Percentiles rank a stretch among this genome's conserved stretches.
phyloP scores from a whole-genome alignment of 2,888 invertebrate genomes.

The Nudaria mundana region DNA sequence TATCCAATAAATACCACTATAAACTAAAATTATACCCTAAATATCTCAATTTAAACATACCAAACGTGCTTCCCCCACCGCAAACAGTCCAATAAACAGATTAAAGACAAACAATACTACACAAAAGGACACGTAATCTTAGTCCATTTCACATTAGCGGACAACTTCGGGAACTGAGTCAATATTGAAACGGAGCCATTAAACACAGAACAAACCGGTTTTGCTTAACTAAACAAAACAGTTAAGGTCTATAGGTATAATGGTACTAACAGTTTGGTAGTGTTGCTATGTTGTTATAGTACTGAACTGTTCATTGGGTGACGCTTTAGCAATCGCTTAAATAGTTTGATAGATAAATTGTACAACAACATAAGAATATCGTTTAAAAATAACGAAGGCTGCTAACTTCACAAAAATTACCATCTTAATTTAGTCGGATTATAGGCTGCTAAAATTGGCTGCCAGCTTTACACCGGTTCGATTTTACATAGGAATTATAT shows the following conservation, averaged over 20 bases:
- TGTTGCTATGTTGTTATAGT: conserved; percentile 17
- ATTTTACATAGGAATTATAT: too few species aligned
- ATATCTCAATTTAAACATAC: neutral
- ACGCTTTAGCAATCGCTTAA: too few species aligned
- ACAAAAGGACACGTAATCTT: conserved; percentile 29
- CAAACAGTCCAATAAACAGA: conserved; percentile 11
- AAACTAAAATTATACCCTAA: neutral
- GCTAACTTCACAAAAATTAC: too few species aligned
- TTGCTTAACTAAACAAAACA: conserved; percentile 13
- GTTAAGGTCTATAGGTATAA: conserved; percentile 11
- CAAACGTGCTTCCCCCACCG: conserved; percentile 9
- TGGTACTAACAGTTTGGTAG: conserved; percentile 4
- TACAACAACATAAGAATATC: too few species aligned
- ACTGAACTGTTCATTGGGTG: too few species aligned
- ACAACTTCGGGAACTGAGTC: conserved; percentile 23
- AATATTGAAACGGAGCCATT: conserved; percentile 32
- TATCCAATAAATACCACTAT: neutral
- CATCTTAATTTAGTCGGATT: too few species aligned
- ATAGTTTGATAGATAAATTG: too few species aligned
- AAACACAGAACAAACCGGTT: conserved; percentile 33
- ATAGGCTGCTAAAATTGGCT: too few species aligned
- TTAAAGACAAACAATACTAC: conserved; percentile 5
- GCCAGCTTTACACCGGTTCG: too few species aligned
- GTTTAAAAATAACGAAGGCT: too few species aligned
- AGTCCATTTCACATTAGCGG: conserved; percentile 18